These are phyloP conservation scores for Rhinolophus ferrumequinum DNA, from an alignment of 2,113 vertebrate species.

Conservation along the genomic window DNA sequence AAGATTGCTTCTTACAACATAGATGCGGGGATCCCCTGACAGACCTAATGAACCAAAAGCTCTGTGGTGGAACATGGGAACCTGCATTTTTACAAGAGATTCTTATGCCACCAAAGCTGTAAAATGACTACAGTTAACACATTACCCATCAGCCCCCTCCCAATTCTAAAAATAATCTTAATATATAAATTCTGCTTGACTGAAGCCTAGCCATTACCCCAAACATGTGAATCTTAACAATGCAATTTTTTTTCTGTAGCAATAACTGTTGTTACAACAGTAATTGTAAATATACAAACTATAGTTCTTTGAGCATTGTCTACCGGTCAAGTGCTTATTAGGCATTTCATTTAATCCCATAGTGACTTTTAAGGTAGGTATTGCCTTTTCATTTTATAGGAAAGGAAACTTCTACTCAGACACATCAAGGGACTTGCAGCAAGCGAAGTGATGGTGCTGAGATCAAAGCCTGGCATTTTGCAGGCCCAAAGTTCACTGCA, in stretches of 20 bases:
- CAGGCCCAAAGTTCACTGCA: accelerated
- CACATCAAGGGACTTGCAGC: background rate
- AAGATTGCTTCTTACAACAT: background rate
- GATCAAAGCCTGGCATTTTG: background rate
- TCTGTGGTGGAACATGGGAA: background rate
- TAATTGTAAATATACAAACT: background rate
- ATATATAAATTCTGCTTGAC: background rate
- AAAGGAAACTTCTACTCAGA: background rate
- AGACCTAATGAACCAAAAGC: background rate
- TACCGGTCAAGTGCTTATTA: background rate
- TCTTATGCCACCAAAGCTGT: background rate
- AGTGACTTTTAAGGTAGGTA: background rate
- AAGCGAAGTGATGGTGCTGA: background rate
- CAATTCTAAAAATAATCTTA: background rate
- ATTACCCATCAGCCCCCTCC: background rate
- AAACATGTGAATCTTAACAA: background rate
- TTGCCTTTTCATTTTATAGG: background rate
- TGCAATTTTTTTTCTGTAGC: background rate
- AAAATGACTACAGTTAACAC: background rate
- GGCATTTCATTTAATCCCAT: background rate
- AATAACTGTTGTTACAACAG: background rate
- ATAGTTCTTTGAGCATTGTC: background rate
- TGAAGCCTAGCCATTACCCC: background rate
- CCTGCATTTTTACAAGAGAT: background rate
- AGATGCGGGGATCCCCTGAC: background rate